A percentile compares a stretch with the other conserved stretches of the same genome.
Evolutionary conservation across 64 coral and sea anemone genomes (phyloP).

Genomic region (Orbicella faveolata): DNA sequence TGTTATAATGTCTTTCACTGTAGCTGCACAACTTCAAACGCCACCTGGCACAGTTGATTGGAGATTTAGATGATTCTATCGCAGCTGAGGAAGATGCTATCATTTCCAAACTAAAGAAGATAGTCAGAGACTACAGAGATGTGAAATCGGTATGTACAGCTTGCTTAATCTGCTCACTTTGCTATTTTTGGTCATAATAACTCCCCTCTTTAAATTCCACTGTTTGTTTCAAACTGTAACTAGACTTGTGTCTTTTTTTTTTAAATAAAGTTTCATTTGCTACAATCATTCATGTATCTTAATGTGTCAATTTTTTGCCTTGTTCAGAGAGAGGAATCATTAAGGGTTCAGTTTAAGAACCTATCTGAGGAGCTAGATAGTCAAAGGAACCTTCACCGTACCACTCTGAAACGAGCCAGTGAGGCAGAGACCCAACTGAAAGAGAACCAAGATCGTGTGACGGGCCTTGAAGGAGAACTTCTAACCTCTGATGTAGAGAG

Average conservation of each 20-base stretch:
- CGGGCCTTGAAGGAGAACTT: constrained; percentile 88
- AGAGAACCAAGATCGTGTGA: constrained; percentile 77
- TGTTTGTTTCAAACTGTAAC: too few species aligned
- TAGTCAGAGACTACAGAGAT: constrained; percentile 59
- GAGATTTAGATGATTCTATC: constrained; percentile 26
- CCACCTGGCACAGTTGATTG: constrained; percentile 59
- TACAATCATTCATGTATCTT: not conserved
- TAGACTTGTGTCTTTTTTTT: too few species aligned
- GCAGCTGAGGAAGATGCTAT: constrained; percentile 47
- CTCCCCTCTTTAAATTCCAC: too few species aligned
- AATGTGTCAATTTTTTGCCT: not conserved
- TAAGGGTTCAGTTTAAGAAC: constrained; percentile 72
- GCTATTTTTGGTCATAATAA: too few species aligned
- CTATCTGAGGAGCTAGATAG: constrained; percentile 89
- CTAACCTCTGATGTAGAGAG: constrained; percentile 95
- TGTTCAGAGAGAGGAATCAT: constrained; percentile 74
- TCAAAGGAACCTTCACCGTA: constrained; percentile 84
- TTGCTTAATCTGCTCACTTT: not conserved
- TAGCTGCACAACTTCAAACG: constrained; percentile 68
- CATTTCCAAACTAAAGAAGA: constrained; percentile 36
- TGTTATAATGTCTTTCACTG: not conserved
- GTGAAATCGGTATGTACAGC: constrained; percentile 38
- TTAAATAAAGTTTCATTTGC: too few species aligned
- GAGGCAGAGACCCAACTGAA: constrained; percentile 87
- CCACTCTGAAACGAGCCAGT: constrained; percentile 85